Evolutionary conservation across 2,797 vertebrate genomes (phyloP).

Genomic region (Megaceryle alcyon): DNA sequence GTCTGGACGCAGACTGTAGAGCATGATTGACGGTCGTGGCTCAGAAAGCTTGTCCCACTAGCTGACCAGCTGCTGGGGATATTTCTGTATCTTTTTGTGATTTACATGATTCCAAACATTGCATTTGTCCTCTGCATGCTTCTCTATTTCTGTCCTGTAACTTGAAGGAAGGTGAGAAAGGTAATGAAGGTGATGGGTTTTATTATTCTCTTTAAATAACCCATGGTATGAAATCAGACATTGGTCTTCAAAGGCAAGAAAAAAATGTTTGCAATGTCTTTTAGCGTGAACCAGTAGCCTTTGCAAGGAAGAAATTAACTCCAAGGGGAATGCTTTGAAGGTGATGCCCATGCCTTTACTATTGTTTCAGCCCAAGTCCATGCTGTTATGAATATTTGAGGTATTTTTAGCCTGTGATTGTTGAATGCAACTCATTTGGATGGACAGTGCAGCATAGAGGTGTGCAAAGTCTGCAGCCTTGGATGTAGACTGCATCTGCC

Average conservation of each 20-base stretch:
- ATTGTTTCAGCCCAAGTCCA: neutral
- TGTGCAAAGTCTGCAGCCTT: neutral
- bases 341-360: neutral
- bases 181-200: neutral
- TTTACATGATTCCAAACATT: neutral
- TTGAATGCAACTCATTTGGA: fast-evolving
- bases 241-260: neutral
- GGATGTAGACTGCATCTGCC: neutral
- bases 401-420: neutral
- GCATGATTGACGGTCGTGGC: neutral
- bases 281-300: neutral
- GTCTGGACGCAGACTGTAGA: neutral
- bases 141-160: neutral
- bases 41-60: neutral
- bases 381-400: fast-evolving
- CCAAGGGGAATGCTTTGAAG: neutral
- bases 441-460: neutral
- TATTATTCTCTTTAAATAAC: neutral
- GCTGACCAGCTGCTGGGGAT: neutral
- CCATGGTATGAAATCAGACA: neutral
- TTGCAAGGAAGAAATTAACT: neutral
- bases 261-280: neutral
- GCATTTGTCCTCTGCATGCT: neutral
- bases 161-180: neutral
- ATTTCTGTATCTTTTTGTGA: neutral